A percentile compares a stretch with the other conserved stretches of the same genome.
These are phyloP conservation scores for Phocides pigmalion DNA, from an alignment of 1,140 invertebrate species.

Conservation along the genomic window DNA sequence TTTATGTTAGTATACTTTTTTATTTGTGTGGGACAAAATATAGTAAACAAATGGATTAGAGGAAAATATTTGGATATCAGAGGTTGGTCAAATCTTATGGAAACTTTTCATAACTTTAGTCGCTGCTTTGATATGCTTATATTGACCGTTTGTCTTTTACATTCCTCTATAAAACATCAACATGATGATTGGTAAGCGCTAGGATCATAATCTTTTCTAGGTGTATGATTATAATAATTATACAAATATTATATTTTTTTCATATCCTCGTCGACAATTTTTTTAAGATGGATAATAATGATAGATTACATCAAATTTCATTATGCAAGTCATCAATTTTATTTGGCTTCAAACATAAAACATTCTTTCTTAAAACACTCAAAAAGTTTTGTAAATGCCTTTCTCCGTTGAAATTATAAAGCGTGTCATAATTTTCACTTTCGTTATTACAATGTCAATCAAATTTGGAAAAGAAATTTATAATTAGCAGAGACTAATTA, in stretches of 20 bases:
- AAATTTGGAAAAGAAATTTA: slow-evolving; percentile 66
- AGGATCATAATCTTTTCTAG: neutral
- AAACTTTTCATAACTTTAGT: too few species aligned
- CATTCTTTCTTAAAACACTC: slow-evolving; percentile 40
- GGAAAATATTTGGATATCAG: too few species aligned
- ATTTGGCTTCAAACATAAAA: slow-evolving; percentile 14
- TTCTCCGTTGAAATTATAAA: slow-evolving; percentile 73
- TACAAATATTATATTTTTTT: neutral
- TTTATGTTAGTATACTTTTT: too few species aligned
- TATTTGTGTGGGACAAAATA: too few species aligned
- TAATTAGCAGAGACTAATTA: slow-evolving; percentile 72
- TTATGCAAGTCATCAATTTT: slow-evolving; percentile 27
- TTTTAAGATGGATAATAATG: neutral
- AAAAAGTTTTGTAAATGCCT: slow-evolving; percentile 49
- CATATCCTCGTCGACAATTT: neutral
- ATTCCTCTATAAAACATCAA: too few species aligned
- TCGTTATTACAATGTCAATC: slow-evolving; percentile 73
- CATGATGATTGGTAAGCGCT: neutral
- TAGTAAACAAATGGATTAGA: too few species aligned
- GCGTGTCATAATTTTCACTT: slow-evolving; percentile 75
- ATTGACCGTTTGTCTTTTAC: too few species aligned
- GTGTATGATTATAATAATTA: neutral
- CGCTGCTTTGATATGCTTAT: too few species aligned
- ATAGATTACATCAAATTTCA: neutral
- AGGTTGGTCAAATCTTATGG: too few species aligned